phyloP scores from a whole-genome alignment of 2,797 vertebrate species.

The Rhinogobio ventralis region DNA sequence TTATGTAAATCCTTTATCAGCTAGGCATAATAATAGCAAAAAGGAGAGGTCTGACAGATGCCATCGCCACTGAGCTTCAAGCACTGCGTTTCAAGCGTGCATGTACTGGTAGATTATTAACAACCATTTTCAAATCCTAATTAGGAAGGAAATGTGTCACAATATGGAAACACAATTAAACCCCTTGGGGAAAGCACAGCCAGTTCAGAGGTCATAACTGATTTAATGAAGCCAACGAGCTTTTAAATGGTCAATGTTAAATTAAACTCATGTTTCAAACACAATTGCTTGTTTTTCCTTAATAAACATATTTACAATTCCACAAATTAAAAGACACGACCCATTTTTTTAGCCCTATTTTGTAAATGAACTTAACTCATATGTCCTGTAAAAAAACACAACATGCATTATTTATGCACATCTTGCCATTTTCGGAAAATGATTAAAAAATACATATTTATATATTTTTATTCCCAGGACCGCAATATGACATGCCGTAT shows the following conservation, averaged over 20 bases:
- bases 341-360: not conserved
- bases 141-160: conserved; percentile 47
- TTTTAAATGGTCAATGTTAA: conserved; percentile 1
- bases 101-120: conserved; percentile 20
- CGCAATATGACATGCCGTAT: conserved; percentile 32
- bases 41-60: conserved; percentile 44
- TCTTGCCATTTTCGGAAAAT: conserved; percentile 26
- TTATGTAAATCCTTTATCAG: conserved; percentile 21
- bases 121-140: conserved; percentile 41
- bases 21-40: conserved; percentile 28
- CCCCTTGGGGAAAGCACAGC: conserved; percentile 19
- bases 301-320: not conserved
- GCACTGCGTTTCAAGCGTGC: conserved; percentile 17
- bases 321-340: not conserved
- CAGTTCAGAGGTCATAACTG: conserved; percentile 26
- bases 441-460: conserved; percentile 28
- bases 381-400: conserved; percentile 27
- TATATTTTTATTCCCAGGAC: conserved; percentile 39
- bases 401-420: conserved; percentile 48
- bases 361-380: not conserved
- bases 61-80: conserved; percentile 18
- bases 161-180: conserved; percentile 17
- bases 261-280: conserved; percentile 8
- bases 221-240: conserved; percentile 31
- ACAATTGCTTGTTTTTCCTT: not conserved